These are phyloP conservation scores for Charina bottae DNA, from an alignment of 2,113 vertebrate genomes.

Conservation along the genomic window DNA sequence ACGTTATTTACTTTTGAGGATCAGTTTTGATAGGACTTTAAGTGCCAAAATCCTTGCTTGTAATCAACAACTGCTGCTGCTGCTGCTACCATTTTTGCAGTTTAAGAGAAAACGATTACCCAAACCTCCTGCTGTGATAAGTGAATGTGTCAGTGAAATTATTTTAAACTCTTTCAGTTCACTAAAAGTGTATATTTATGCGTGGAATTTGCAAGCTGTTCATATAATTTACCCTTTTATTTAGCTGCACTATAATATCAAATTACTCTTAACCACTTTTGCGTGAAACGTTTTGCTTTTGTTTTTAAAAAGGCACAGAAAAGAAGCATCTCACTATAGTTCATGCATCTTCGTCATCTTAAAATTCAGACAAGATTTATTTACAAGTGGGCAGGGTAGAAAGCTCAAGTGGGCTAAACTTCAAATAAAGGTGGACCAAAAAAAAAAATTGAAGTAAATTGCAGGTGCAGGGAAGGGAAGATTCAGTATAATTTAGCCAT, in stretches of 20 bases:
- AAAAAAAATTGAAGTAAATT: constrained; percentile 1
- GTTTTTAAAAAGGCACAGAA: background rate
- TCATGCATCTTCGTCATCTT: constrained; percentile 11
- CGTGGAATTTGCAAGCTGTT: constrained; percentile 59
- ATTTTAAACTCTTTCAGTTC: constrained; percentile 69
- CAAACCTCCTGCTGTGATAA: constrained; percentile 68
- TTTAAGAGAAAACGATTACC: constrained; percentile 68
- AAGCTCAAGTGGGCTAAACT: constrained; percentile 24
- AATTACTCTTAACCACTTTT: constrained; percentile 55
- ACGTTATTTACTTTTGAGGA: constrained; percentile 64
- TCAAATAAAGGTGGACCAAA: constrained; percentile 20
- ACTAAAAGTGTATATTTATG: constrained; percentile 65
- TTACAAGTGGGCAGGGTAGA: constrained; percentile 11
- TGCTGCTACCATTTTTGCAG: constrained; percentile 67
- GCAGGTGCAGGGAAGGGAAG: background rate
- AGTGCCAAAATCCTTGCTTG: constrained; percentile 61
- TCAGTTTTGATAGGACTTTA: constrained; percentile 65
- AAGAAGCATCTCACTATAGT: constrained; percentile 30
- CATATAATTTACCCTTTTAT: constrained; percentile 51
- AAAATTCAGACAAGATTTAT: background rate
- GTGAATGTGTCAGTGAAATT: constrained; percentile 70
- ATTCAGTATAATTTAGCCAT: background rate
- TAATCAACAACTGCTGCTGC: constrained; percentile 65
- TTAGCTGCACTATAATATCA: constrained; percentile 54
- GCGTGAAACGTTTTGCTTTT: constrained; percentile 42